Base-by-base conservation (phyloP, 1,140 invertebrate species). In the Trichonephila inaurata region DNA sequence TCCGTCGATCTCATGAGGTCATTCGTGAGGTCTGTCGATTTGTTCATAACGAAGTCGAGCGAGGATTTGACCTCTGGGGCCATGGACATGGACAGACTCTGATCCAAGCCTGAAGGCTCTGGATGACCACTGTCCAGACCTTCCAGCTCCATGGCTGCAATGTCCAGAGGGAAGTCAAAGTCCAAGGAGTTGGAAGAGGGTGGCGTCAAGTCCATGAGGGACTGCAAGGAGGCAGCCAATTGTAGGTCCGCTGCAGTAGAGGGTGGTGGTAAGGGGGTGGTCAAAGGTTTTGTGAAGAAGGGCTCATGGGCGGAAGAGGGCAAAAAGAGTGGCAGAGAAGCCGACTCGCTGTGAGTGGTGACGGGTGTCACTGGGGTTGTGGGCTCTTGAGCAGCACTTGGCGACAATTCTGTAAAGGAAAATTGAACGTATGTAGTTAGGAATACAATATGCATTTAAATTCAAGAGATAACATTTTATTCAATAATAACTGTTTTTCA, bases 301-400 rank as follows among this genome's bases (percentile, higher is more conserved):
- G 83, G 83, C 60, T 64, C 86, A 64, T 64, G 60, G 28, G 66
- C 64, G 64, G 69, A 72, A 66, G 77, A 19, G 16, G 72, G 72
- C 72, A 77, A 19, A 58, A 64, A 81, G 12, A 92, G 61, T 5
- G 77, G 81, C 7, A 33, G 6, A 0, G 86, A 62, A 16, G 60
- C 12, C 0, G 58, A 58, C 19, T 92, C 77, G n/a, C 51, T 89
- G 40, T 64, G 72, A n/a, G 44, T 58, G 18, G 89, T 72, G 7
- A 94, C 91, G 28, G 96, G 96, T 3, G 96, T 97, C 0, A 96
- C 97, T n/a, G 97, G 97, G 0, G 97, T 97, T 8, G 97, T 96
- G 18, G 97, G 97, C 94, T 98, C 97, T 92, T 97, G 97, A 10
- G 97, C 98, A 1, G 98, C 98, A 95, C 98, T 98, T 2, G 98